Base-by-base conservation (phyloP, 1,140 invertebrate species). In the Platyura marginata region DNA sequence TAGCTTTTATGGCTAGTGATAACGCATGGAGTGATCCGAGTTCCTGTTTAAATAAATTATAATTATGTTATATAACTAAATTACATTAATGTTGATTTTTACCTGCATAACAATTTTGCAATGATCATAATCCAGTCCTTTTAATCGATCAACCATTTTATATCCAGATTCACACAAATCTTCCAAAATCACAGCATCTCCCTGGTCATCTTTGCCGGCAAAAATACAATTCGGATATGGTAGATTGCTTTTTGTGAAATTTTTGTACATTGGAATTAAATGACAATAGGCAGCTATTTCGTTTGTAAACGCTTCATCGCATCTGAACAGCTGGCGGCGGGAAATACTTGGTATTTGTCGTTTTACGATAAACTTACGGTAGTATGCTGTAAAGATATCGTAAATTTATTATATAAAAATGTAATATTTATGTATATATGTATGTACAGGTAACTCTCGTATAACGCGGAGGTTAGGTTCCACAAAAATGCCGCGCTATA, bases 101-200 rank as follows among this genome's bases (percentile, higher is more conserved):
- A 57, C 58, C 55, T 55, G 55, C 54, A 60, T 56, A 6, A 61
- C 58, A 10, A 60, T 46, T 37, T 53, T 41, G 21, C 55, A 60
- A 19, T 57, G 51, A 0, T 48, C 44, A 20, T 61, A 43, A 23
- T 60, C 52, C 16, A 61, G 41, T 0, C 55, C 51, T 0, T 48
- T 46, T 23, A 59, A 20, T 11, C 58, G 56, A 47, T 55, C 50
- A 35, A 46, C 48, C 58, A 61, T 60, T 22, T 46, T 45, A 34
- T 44, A 60, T 1, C 54, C 58, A 37, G 50, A 21, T 19, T 47
- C 40, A 16, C 51, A 57, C 1, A 61, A 46, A 44, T 61, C 58
- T 44, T 61, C 49, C 46, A 61, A 34, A 9, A 57, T 53, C 5
- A 61, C 57, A 4, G 59, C 52, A 3, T 51, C 47, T 18, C 51